phyloP scores from a whole-genome alignment of 1,140 invertebrate genomes.

The Ceratosolen solmsi region DNA sequence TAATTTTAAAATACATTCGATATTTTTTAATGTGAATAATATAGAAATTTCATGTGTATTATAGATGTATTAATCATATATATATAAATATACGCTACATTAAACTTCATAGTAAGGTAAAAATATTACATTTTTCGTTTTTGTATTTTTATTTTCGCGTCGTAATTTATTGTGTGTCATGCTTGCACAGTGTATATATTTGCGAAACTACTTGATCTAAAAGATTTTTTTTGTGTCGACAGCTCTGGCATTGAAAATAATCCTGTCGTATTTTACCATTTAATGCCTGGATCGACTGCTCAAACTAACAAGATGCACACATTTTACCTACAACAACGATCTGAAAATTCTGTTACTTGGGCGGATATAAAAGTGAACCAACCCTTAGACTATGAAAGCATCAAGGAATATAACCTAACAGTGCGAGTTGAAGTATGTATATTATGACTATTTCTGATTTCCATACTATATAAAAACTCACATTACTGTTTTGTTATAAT shows the following conservation, averaged over 20 bases:
- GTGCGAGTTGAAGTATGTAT: slow-evolving; percentile 92
- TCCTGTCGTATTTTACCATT: slow-evolving; percentile 93
- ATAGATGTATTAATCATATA: no score
- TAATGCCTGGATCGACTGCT: slow-evolving; percentile 95
- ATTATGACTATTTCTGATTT: neutral
- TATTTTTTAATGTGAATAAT: no score
- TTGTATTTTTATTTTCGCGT: slow-evolving; percentile 69
- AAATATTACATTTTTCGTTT: slow-evolving; percentile 65
- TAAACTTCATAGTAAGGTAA: slow-evolving; percentile 46
- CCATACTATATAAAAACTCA: no score
- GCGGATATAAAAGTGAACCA: slow-evolving; percentile 97
- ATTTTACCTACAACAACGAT: slow-evolving; percentile 94
- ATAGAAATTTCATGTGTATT: no score
- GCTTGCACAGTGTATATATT: slow-evolving; percentile 53
- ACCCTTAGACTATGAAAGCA: slow-evolving; percentile 94
- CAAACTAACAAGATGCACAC: slow-evolving; percentile 97
- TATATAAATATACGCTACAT: no score
- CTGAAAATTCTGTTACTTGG: slow-evolving; percentile 92
- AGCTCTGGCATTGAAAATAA: slow-evolving; percentile 97
- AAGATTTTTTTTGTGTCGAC: slow-evolving; percentile 54
- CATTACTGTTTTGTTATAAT: no score
- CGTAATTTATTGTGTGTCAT: slow-evolving; percentile 52
- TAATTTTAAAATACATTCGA: no score
- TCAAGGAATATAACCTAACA: slow-evolving; percentile 96
- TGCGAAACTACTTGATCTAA: slow-evolving; percentile 14